Evolutionary conservation across 2,113 vertebrate species (phyloP).

Genomic region (Nymphicus hollandicus): DNA sequence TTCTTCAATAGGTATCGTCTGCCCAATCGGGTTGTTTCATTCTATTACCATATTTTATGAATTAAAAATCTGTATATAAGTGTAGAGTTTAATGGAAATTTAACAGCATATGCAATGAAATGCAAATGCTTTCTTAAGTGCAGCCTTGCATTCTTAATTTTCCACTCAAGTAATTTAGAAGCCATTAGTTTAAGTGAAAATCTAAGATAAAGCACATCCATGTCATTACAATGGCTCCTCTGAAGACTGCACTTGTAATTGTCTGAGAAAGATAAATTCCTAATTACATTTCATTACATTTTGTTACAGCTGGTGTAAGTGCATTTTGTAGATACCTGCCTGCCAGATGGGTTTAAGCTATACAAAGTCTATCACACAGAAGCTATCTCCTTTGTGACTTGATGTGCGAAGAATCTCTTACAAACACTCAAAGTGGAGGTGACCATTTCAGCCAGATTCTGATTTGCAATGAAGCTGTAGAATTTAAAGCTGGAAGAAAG

Average conservation of each 20-base stretch:
- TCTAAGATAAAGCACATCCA: conserved; percentile 50
- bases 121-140: conserved; percentile 62
- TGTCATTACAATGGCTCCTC: conserved; percentile 45
- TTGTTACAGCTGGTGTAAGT: neutral
- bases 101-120: conserved; percentile 40
- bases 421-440: neutral
- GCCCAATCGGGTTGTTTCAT: neutral
- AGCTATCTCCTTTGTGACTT: neutral
- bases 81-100: conserved; percentile 52
- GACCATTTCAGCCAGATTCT: neutral
- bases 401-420: neutral
- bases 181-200: conserved; percentile 65
- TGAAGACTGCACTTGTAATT: conserved; percentile 56
- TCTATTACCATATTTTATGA: conserved; percentile 6
- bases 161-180: conserved; percentile 70
- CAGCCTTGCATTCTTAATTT: conserved; percentile 56
- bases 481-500: neutral
- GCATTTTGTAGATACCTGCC: conserved; percentile 1
- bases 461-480: neutral
- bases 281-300: conserved; percentile 48
- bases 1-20: neutral
- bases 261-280: conserved; percentile 66
- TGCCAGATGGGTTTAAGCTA: neutral
- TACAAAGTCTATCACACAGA: neutral
- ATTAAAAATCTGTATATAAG: conserved; percentile 34